Conservation (phyloP, 1,140 invertebrate genomes). For the Tetragnatha versicolor region DNA sequence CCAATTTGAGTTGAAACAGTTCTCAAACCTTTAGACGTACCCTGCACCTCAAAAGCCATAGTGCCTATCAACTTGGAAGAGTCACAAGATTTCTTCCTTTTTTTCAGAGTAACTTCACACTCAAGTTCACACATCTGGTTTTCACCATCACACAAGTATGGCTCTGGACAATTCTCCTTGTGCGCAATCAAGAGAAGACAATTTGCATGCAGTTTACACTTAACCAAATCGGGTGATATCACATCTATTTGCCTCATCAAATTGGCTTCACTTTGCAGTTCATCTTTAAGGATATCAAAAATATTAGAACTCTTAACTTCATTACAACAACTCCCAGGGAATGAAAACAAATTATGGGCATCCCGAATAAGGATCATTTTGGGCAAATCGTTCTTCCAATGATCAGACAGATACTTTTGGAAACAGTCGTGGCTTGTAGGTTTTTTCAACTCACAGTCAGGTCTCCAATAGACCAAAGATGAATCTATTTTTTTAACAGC, state of each 20-base stretch:
- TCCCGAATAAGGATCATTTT: slow-evolving; percentile 25
- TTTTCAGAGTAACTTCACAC: slow-evolving; percentile 7
- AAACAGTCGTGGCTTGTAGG: slow-evolving; percentile 15
- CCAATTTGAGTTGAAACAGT: too few relatives aligned
- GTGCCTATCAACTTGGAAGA: too few relatives aligned
- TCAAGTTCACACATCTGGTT: too few relatives aligned
- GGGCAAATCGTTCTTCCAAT: slow-evolving; percentile 5
- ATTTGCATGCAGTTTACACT: not conserved
- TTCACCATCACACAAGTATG: slow-evolving; percentile 25
- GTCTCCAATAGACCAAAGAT: slow-evolving; percentile 13
- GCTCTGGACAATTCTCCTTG: slow-evolving; percentile 1
- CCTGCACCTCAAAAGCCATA: too few relatives aligned
- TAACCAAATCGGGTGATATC: not conserved
- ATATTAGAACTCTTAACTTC: not conserved
- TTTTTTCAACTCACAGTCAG: not conserved
- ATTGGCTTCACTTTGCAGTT: not conserved
- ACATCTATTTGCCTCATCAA: not conserved
- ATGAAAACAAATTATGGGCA: slow-evolving; percentile 24
- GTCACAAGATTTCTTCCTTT: too few relatives aligned
- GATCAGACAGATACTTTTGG: slow-evolving; percentile 19
- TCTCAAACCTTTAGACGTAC: too few relatives aligned
- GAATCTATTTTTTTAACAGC: not conserved
- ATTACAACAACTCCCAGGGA: not conserved
- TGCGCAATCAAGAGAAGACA: slow-evolving; percentile 10
- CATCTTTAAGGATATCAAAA: slow-evolving; percentile 16